These are phyloP conservation scores for Megaceryle maxima DNA, from an alignment of 2,113 vertebrate genomes.

Conservation along the genomic window DNA sequence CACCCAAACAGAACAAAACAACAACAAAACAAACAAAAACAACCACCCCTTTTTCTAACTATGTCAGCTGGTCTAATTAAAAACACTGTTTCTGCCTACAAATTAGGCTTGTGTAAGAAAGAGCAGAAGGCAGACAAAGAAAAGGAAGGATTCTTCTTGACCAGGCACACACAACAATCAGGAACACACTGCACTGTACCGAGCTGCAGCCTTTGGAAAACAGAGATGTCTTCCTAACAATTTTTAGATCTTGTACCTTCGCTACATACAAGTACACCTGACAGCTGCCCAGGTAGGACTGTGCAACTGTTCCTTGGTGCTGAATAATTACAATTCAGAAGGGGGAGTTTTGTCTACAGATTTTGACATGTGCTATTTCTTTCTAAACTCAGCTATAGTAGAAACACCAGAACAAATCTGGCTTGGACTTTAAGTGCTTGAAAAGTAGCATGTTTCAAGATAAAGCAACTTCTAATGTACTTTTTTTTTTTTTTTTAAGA, in stretches of 20 bases:
- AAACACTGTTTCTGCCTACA: not conserved
- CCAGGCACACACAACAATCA: not conserved
- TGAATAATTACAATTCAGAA: not conserved
- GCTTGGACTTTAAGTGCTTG: not conserved
- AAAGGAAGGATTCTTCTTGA: not conserved
- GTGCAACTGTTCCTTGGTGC: not conserved
- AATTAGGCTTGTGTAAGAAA: not conserved
- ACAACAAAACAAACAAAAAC: too few relatives aligned
- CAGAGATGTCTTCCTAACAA: not conserved
- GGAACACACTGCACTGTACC: not conserved
- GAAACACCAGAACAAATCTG: not conserved
- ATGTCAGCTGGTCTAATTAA: not conserved
- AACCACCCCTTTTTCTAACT: not conserved
- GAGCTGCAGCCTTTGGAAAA: not conserved
- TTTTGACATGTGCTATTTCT: not conserved
- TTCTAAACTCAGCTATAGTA: not conserved
- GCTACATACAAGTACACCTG: fast-evolving
- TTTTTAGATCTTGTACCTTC: not conserved
- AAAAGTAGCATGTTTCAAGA: not conserved
- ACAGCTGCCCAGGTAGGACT: fast-evolving
- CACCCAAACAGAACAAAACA: not conserved
- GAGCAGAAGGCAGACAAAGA: not conserved
- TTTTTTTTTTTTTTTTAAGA: not conserved
- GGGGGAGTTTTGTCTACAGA: not conserved
- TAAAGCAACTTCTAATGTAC: not conserved